Evolutionary conservation across 2,113 vertebrate species (phyloP).

Genomic region (Hemibagrus wyckioides): DNA sequence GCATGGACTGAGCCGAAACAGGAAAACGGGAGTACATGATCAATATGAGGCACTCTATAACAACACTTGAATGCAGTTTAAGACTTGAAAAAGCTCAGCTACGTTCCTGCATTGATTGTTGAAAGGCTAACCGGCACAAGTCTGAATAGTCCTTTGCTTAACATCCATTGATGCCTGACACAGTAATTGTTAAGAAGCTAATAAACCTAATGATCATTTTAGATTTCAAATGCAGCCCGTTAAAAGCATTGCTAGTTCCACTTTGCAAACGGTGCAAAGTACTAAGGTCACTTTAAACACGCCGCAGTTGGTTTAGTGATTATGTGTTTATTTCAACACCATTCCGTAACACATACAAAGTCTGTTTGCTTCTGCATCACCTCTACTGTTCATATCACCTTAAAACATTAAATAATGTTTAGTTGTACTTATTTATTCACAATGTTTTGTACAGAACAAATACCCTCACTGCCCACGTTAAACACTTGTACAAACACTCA

Average conservation of each 20-base stretch:
- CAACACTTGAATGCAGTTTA: constrained; percentile 40
- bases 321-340: neutral
- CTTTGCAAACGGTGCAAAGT: neutral
- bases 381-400: neutral
- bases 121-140: constrained; percentile 27
- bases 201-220: constrained; percentile 13
- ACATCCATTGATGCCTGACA: neutral
- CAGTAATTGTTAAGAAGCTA: constrained; percentile 1
- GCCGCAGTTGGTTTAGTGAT: neutral
- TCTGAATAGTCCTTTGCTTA: constrained; percentile 16
- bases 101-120: constrained; percentile 35
- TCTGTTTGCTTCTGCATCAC: neutral
- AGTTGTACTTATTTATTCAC: neutral
- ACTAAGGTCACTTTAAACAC: neutral
- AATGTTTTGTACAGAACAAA: neutral
- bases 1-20: constrained; percentile 29
- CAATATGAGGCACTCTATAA: constrained; percentile 47
- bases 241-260: neutral
- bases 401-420: neutral
- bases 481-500: neutral
- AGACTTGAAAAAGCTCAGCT: constrained; percentile 27
- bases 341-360: neutral
- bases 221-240: constrained; percentile 2
- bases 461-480: neutral
- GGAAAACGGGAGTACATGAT: constrained; percentile 45